A percentile compares a stretch with the other conserved stretches of the same genome.
These are phyloP conservation scores for Porites australiensis DNA, from an alignment of 64 coral and sea anemone species.

Conservation along the genomic window DNA sequence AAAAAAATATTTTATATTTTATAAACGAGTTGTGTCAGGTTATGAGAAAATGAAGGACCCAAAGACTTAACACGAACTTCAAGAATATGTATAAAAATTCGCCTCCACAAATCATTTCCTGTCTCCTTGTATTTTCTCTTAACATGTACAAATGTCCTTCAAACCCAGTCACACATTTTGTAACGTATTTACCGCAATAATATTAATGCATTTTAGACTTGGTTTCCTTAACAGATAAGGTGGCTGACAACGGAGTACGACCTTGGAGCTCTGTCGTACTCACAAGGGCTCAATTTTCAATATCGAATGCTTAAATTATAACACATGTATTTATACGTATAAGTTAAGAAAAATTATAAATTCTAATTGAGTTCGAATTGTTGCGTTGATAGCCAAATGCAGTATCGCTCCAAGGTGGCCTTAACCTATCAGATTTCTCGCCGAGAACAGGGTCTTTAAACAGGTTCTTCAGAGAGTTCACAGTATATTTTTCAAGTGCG, in stretches of 20 bases:
- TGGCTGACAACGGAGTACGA: neutral
- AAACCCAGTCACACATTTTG: slow-evolving; percentile 30
- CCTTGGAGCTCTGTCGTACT: neutral
- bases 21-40: slow-evolving; percentile 27
- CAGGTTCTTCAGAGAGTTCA: too few species aligned
- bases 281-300: too few species aligned
- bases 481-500: neutral
- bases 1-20: slow-evolving; percentile 45
- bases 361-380: too few species aligned
- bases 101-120: neutral
- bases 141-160: neutral
- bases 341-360: too few species aligned
- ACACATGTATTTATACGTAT: too few species aligned
- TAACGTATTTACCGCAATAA: too few species aligned
- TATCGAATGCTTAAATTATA: too few species aligned
- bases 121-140: slow-evolving; percentile 8
- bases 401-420: too few species aligned
- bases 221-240: too few species aligned
- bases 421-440: too few species aligned
- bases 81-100: neutral
- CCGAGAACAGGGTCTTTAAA: too few species aligned
- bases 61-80: neutral
- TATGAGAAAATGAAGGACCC: neutral
- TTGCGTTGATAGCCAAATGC: too few species aligned
- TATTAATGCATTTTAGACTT: neutral